Evolutionary conservation across 1,140 invertebrate genomes (phyloP), one percentile per base, ranked within the genome.

Genomic region (Apis laboriosa): DNA sequence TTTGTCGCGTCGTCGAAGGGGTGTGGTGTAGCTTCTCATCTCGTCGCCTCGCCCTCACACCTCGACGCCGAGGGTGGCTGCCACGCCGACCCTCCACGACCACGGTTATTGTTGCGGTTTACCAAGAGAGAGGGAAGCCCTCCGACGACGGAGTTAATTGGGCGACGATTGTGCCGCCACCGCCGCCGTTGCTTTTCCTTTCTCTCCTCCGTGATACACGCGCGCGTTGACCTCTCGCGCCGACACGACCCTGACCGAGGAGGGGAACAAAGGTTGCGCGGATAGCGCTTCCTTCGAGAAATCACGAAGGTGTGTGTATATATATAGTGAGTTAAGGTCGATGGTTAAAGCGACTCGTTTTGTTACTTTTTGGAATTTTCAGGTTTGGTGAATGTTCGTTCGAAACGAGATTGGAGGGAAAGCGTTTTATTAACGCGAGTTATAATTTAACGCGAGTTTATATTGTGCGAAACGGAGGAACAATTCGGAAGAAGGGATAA

Each of bases 31-130:
- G 34, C 63, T 77, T 84, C 83, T 82, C 78, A 75, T 86, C 84
- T 43, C 84, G 81, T 88, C 80, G 77, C 86, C 78, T 89, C 86
- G 83, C 86, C 80, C 88, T 89, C 84, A 53, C 87, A 83, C 86
- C 89, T 89, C 84, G 68, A 63, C 70, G 19, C 67, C 73, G 64
- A 88, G 87, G 80, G 87, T 86, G 89, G 82, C 86, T 78, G 79
- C 77, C 76, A 83, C 82, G 78, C 84, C 79, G 79, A 85, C 83
- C 81, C 86, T 86, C 73, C 86, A 63, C 80, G 68, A 83, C 79
- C 64, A 84, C 81, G 89, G 90, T 92, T 92, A 92, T 93, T 92
- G 91, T 92, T 90, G 88, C 88, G 89, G 88, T 92, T 92, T 92
- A 88, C 87, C 34, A 43, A 43, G 4, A 43, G 34, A 43, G 34